phyloP scores from a whole-genome alignment of 2,797 vertebrate genomes.

The Darevskia mixta region DNA sequence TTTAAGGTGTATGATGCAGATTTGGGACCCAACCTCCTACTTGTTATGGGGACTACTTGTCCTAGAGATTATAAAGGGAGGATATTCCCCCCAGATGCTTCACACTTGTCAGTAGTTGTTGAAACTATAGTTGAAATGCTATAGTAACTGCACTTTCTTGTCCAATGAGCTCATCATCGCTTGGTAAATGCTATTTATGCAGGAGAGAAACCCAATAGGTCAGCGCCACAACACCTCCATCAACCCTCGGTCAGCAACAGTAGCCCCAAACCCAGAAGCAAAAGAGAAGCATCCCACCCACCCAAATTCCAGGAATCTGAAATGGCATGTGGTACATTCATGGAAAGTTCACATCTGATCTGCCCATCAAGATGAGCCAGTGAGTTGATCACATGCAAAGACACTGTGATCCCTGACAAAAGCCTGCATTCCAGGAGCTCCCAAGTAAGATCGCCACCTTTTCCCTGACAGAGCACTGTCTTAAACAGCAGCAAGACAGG shows the following conservation, averaged over 20 bases:
- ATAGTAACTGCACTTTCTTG: slow-evolving; percentile 60
- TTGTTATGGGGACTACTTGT: not conserved
- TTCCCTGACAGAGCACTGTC: no score
- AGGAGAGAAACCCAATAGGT: slow-evolving; percentile 62
- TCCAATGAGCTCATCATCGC: slow-evolving; percentile 69
- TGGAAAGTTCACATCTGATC: not conserved
- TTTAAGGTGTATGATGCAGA: slow-evolving; percentile 40
- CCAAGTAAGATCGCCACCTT: no score
- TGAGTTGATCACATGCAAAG: not conserved
- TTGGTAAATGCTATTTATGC: slow-evolving; percentile 55
- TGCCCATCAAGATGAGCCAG: not conserved
- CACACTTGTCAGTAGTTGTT: slow-evolving; percentile 1
- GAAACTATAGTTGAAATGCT: slow-evolving; percentile 58
- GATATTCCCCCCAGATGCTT: slow-evolving; percentile 57
- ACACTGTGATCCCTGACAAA: not conserved
- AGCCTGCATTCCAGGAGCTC: no score
- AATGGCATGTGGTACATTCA: not conserved
- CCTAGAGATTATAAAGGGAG: not conserved
- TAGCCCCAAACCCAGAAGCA: not conserved
- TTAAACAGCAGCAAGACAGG: no score
- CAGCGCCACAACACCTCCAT: slow-evolving; percentile 47
- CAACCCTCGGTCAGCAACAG: slow-evolving; percentile 36
- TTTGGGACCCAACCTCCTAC: not conserved
- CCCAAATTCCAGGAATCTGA: not conserved
- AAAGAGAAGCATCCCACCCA: not conserved